Evolutionary conservation across 1,140 invertebrate species (phyloP), one percentile per base, ranked within the genome.

Genomic region (Gyrodactylus salaris): DNA sequence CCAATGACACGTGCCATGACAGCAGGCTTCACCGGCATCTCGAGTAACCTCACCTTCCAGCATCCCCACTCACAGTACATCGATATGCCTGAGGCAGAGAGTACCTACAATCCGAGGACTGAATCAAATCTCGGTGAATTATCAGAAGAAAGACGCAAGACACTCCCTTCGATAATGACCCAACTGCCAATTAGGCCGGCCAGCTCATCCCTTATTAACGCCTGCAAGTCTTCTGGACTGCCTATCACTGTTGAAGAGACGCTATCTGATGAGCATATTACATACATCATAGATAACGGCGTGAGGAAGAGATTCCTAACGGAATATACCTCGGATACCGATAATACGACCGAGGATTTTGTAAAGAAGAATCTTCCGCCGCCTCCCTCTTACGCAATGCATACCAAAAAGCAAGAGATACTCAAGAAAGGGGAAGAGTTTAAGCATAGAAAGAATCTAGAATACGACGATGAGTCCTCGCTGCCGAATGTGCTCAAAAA

Each of bases 231-330:
- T 16, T 25, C 25, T 25, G 70, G 25, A 16, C 20, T 71, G 1
- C 34, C 34, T 54, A 26, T 71, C 20, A 21, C 21, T n/a, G 20
- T 20, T 71, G 21, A 21, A 71, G 70, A 71, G 25, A 25, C 25
- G 20, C 25, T 25, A 22, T 24, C 20, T 24, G 20, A 21, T 24
- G 25, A 21, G 26, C n/a, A 21, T 16, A 25, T 26, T 23, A 26
- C 26, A 20, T 73, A 73, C 26, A 73, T 73, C 68, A 69, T 73
- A 24, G 72, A 73, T 23, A 27, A 73, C 26, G 72, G 72, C 20
- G 68, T 73, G n/a, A 68, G 72, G 25, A 73, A 73, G 26, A 7
- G 72, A 34, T 7, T 73, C 26, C n/a, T 34, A 21, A 26, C 72
- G 21, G 72, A 73, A 54, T 54, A 54, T 54, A n/a, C 7, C 34